Evolutionary conservation across 2,113 vertebrate species (phyloP), one percentile per base, ranked within the genome.

Genomic region (Xenus cinereus): DNA sequence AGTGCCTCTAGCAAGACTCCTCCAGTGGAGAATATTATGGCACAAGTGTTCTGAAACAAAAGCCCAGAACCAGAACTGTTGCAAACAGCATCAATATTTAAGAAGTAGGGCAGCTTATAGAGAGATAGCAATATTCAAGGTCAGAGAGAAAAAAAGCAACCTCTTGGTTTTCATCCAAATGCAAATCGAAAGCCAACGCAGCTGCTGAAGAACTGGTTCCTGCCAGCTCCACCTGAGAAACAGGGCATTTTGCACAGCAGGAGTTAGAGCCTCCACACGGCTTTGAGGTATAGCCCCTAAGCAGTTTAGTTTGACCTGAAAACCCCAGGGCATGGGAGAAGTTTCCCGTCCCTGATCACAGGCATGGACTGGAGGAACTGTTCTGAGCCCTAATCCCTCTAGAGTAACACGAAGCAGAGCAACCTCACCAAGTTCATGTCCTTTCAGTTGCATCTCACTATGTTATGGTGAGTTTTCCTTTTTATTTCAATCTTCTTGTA

Each of bases 121-220:
- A 90, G 82, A 91, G 33, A 24, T 4, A 69, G 27, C 50, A 69
- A 77, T 62, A 92, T 92, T 90, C 86, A 75, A 76, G 96, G 76
- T 59, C 85, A 82, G 76, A 68, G n/a, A 66, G 56, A 51, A 57
- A 66, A 76, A 48, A 88, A 79, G 35, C 53, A 92, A 59, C 19
- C 63, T 62, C 71, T 95, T 97, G 94, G 91, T 85, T 91, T 96
- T 78, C 79, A 68, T 95, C 90, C 96, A 95, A 86, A 96, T 95
- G 97, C 94, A 97, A 97, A 97, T 63, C 71, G 84, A 87, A 95
- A 93, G 54, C 45, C 84, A 80, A 37, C 0, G 2, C 46, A 26
- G 16, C 81, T 93, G 89, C 94, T 83, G 95, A 97, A 87, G 89
- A 92, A 95, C 95, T 95, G 94, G 96, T 96, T 95, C 87, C 81